Evolutionary conservation across 1,140 invertebrate genomes (phyloP), one percentile per base, ranked within the genome.

Genomic region (Pinna nobilis): DNA sequence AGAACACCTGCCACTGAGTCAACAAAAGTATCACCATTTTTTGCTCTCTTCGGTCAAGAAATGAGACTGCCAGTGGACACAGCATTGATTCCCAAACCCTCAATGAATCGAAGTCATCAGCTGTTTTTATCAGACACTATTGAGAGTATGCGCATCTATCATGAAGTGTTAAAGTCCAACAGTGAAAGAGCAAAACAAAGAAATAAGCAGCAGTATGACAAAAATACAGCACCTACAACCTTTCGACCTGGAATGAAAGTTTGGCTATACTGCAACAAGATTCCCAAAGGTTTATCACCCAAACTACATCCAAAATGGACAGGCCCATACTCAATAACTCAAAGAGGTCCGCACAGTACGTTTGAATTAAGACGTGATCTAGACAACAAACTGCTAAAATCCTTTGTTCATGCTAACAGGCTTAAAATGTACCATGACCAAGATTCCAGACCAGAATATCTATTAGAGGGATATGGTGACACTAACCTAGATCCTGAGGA

Each of bases 51-150:
- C 69, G 70, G 59, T 23, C 60, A 57, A 68, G 25, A 64, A 65
- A 73, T 69, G 70, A 35, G 11, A 11, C 30, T 73, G n/a, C 65
- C 59, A n/a, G 15, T 73, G n/a, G 65, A 77, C 44, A 33, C 55
- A 28, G 9, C n/a, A 1, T 33, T 65, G 11, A 59, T 70, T 11
- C 55, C 55, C 3, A 59, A 15, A 15, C 7, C 30, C 15, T 7
- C 11, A 4, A 23, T n/a, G n/a, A n/a, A n/a, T n/a, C n/a, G n/a
- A n/a, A n/a, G n/a, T n/a, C n/a, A n/a, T n/a, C n/a, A n/a, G n/a
- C n/a, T n/a, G n/a, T n/a, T n/a, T n/a, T n/a, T n/a, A 53, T 11
- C 25, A 53, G 50, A 53, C 11, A 28, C 25, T 23, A 25, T 53
- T 53, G 50, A 53, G 15, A 30, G 11, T 25, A 28, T 51, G 15